phyloP scores from a whole-genome alignment of 2,888 invertebrate species.

The Kryphioiulus occultus region DNA sequence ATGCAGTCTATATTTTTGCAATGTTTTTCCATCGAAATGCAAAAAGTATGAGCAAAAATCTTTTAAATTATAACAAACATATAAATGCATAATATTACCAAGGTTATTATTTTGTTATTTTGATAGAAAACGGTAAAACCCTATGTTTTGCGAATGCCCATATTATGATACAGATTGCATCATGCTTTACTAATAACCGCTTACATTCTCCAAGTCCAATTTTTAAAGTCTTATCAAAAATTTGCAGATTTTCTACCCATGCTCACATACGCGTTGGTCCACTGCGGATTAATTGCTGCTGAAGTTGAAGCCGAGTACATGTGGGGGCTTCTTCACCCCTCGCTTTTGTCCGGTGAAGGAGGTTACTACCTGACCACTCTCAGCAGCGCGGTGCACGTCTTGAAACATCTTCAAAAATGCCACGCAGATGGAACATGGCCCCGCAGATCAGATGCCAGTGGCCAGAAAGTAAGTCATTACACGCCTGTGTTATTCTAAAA shows the following conservation, averaged over 20 bases:
- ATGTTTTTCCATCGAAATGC: too few species aligned
- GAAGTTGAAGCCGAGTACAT: constrained; percentile 96
- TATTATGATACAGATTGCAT: too few species aligned
- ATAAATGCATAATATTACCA: too few species aligned
- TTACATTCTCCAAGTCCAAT: too few species aligned
- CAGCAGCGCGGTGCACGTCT: constrained; percentile 88
- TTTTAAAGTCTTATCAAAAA: neutral
- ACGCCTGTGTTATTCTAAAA: neutral
- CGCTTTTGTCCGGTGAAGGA: constrained; percentile 88
- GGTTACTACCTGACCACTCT: constrained; percentile 94
- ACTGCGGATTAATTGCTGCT: constrained; percentile 87
- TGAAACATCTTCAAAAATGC: constrained; percentile 71
- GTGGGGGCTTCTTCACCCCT: constrained; percentile 91
- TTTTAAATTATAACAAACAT: too few species aligned
- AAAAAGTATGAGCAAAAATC: too few species aligned
- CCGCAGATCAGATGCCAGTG: neutral
- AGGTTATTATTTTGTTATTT: too few species aligned
- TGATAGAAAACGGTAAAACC: too few species aligned
- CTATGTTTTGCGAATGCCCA: too few species aligned
- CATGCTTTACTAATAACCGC: too few species aligned
- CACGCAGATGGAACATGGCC: constrained; percentile 45
- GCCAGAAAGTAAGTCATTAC: neutral
- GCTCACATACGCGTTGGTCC: constrained; percentile 89
- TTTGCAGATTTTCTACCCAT: constrained; percentile 81
- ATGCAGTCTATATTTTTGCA: too few species aligned